These are phyloP conservation scores for Anolis carolinensis DNA, from an alignment of 2,113 vertebrate species.

Conservation along the genomic window DNA sequence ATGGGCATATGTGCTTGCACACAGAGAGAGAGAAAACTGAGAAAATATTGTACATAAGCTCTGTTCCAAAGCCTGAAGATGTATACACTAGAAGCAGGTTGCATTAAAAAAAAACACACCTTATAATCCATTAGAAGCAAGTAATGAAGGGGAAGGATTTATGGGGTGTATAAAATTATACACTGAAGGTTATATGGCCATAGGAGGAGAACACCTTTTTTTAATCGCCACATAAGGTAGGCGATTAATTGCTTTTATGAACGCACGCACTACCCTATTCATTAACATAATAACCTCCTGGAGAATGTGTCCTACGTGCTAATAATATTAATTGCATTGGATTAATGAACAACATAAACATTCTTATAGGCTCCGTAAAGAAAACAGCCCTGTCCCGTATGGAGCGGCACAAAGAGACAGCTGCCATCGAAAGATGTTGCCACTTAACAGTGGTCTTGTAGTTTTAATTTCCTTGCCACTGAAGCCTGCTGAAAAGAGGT, in stretches of 20 bases:
- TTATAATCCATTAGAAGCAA: conserved; percentile 49
- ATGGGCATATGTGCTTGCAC: background rate
- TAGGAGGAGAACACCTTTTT: conserved; percentile 42
- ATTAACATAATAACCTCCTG: conserved; percentile 49
- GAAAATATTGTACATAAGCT: background rate
- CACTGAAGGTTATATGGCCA: conserved; percentile 29
- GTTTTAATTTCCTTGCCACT: conserved; percentile 50
- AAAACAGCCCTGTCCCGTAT: conserved; percentile 17
- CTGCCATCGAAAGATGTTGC: background rate
- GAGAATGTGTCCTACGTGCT: conserved; percentile 43
- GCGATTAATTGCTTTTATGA: conserved; percentile 49
- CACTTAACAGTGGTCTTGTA: conserved; percentile 15
- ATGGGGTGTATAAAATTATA: conserved; percentile 41
- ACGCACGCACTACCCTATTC: conserved; percentile 29
- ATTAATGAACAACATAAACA: conserved; percentile 48
- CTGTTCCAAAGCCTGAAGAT: conserved; percentile 14
- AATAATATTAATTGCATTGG: conserved; percentile 61
- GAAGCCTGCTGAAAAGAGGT: conserved; percentile 45
- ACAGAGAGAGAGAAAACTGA: accelerated
- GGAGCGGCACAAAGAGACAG: conserved; percentile 29
- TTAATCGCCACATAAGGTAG: conserved; percentile 47
- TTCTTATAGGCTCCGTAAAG: conserved; percentile 30
- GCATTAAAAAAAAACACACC: background rate
- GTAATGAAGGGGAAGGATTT: conserved; percentile 32
- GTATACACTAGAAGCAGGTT: conserved; percentile 10